phyloP scores from a whole-genome alignment of 1,140 invertebrate species.

The Drosophila kepulauana region DNA sequence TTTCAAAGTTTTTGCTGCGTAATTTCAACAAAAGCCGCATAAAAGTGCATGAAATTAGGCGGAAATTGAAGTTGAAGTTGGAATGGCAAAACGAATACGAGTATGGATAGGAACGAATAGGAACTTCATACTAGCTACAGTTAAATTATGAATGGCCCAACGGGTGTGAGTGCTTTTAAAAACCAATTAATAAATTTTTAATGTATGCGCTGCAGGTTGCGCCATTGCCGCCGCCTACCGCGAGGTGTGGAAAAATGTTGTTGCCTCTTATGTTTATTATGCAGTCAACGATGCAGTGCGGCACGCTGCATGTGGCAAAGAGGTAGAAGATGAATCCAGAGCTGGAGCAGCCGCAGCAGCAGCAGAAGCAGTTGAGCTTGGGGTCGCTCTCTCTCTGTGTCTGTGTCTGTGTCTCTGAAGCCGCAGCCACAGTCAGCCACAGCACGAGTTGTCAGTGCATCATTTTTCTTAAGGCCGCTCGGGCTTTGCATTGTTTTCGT shows the following conservation, averaged over 20 bases:
- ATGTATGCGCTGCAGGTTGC: slow-evolving; percentile 74
- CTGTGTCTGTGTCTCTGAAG: slow-evolving; percentile 4
- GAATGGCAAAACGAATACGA: slow-evolving; percentile 1
- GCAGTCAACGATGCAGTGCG: slow-evolving; percentile 49
- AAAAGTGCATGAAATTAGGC: slow-evolving; percentile 80
- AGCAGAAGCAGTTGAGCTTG: slow-evolving; percentile 38
- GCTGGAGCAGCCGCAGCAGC: not conserved
- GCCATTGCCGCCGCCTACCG: slow-evolving; percentile 23
- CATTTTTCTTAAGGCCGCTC: slow-evolving; percentile 67
- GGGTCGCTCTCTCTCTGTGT: slow-evolving; percentile 13
- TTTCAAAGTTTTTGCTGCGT: slow-evolving; percentile 65
- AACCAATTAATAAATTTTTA: slow-evolving; percentile 83
- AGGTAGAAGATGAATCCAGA: not conserved
- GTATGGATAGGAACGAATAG: slow-evolving; percentile 22
- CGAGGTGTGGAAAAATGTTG: slow-evolving; percentile 55
- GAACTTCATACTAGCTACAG: slow-evolving; percentile 16
- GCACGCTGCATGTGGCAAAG: slow-evolving; percentile 65
- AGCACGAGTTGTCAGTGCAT: slow-evolving; percentile 80
- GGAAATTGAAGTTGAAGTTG: slow-evolving; percentile 72
- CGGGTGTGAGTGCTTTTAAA: slow-evolving; percentile 82
- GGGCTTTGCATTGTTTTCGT: slow-evolving; percentile 73
- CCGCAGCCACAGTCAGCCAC: slow-evolving; percentile 14
- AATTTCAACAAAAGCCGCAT: slow-evolving; percentile 76
- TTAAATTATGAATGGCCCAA: slow-evolving; percentile 74
- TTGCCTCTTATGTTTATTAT: slow-evolving; percentile 76